Conservation (phyloP, 2,113 vertebrate species). For the Felis chaus region DNA sequence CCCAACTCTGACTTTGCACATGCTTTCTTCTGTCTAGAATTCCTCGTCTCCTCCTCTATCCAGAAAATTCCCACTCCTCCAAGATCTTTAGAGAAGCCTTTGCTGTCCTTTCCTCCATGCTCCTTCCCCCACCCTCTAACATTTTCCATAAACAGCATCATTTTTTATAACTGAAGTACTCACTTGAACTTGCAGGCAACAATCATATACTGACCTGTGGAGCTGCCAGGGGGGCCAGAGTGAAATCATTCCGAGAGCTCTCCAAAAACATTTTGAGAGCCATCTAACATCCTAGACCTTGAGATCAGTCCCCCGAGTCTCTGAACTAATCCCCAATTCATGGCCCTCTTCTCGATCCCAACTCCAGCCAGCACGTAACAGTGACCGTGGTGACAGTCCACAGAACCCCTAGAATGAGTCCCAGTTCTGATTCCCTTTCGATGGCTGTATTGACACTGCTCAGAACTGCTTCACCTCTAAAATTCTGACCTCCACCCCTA, state of each 20-base stretch:
- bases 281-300: not conserved
- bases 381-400: not conserved
- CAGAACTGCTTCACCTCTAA: not conserved
- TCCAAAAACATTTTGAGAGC: not conserved
- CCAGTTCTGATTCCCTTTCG: not conserved
- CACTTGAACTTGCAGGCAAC: not conserved
- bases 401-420: not conserved
- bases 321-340: not conserved
- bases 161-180: not conserved
- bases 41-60: not conserved
- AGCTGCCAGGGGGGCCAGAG: rapidly evolving
- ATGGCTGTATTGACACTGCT: not conserved
- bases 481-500: not conserved
- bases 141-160: not conserved
- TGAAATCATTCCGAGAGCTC: not conserved
- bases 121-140: rapidly evolving
- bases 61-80: not conserved
- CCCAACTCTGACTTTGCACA: not conserved
- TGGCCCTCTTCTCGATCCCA: not conserved
- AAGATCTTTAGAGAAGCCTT: not conserved
- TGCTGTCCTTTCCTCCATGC: not conserved
- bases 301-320: not conserved
- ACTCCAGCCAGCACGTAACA: not conserved
- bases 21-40: not conserved
- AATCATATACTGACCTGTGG: not conserved